Evolutionary conservation across 2,888 invertebrate genomes (phyloP).

Genomic region (Labia minor): DNA sequence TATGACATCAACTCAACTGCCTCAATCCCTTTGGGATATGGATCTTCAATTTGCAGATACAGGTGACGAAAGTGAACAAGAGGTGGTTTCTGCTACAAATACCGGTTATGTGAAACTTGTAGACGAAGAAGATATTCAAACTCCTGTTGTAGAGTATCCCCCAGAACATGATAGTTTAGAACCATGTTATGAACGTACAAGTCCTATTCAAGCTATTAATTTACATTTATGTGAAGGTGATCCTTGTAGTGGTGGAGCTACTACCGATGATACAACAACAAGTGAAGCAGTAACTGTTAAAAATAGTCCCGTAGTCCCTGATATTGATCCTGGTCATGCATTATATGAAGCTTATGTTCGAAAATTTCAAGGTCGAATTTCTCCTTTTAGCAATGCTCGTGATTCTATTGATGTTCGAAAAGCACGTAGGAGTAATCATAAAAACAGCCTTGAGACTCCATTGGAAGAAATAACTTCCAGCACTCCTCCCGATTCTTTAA

Average conservation of each 20-base stretch:
- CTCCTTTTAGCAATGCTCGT: slow-evolving; percentile 57
- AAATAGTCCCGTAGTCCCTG: slow-evolving; percentile 39
- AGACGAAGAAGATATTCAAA: slow-evolving; percentile 36
- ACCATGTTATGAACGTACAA: slow-evolving; percentile 21
- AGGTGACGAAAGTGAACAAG: slow-evolving; percentile 58
- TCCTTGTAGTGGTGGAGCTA: slow-evolving; percentile 43
- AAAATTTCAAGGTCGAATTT: slow-evolving; percentile 52
- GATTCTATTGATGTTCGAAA: slow-evolving; percentile 57
- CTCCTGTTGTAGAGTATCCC: slow-evolving; percentile 38
- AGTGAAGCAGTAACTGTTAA: slow-evolving; percentile 29
- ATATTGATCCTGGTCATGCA: slow-evolving; percentile 29
- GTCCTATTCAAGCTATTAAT: slow-evolving; percentile 25
- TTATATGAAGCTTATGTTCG: slow-evolving; percentile 52
- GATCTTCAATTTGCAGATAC: slow-evolving; percentile 82
- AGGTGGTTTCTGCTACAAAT: slow-evolving; percentile 37
- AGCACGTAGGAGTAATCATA: slow-evolving; percentile 40
- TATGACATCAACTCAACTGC: slow-evolving; percentile 27
- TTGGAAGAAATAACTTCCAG: slow-evolving; percentile 26
- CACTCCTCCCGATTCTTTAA: slow-evolving; percentile 32
- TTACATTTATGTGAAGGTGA: slow-evolving; percentile 40
- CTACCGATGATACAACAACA: slow-evolving; percentile 47
- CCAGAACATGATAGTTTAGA: slow-evolving; percentile 23
- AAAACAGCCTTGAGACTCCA: slow-evolving; percentile 28
- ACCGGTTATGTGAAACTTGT: slow-evolving; percentile 58
- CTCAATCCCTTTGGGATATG: slow-evolving; percentile 41